These are phyloP conservation scores for Anguilla rostrata DNA, from an alignment of 2,113 vertebrate species.

Conservation along the genomic window DNA sequence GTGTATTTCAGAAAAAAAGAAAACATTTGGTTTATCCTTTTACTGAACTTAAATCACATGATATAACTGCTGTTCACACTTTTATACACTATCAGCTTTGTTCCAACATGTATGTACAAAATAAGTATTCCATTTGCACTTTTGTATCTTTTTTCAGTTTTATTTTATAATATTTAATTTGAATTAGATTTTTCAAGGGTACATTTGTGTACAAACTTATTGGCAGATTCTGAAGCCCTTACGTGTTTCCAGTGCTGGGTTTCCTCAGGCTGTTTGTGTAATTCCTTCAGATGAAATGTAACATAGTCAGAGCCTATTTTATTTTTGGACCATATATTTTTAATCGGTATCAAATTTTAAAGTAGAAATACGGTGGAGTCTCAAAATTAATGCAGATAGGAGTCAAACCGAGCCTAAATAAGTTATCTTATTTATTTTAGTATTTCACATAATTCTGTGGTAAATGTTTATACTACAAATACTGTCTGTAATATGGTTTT, in stretches of 20 bases:
- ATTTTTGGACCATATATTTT: slow-evolving; percentile 27
- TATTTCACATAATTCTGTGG: slow-evolving; percentile 45
- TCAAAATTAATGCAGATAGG: background rate
- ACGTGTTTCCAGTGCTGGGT: slow-evolving; percentile 9
- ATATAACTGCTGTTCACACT: slow-evolving; percentile 17
- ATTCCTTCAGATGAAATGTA: slow-evolving; percentile 27
- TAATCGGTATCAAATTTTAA: background rate
- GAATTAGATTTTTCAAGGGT: slow-evolving; percentile 16
- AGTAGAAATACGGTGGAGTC: background rate
- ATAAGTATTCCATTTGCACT: slow-evolving; percentile 29
- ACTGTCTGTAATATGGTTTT: background rate
- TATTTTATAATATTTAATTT: slow-evolving; percentile 20
- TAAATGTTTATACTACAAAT: slow-evolving; percentile 31
- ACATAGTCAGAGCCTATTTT: slow-evolving; percentile 23
- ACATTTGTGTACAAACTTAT: background rate
- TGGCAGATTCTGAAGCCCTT: slow-evolving; percentile 12
- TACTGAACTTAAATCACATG: slow-evolving; percentile 20
- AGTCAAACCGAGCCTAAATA: slow-evolving; percentile 34
- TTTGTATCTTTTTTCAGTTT: slow-evolving; percentile 23
- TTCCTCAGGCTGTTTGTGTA: slow-evolving; percentile 23
- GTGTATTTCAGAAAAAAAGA: slow-evolving; percentile 21
- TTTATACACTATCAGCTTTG: slow-evolving; percentile 24
- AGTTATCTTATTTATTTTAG: slow-evolving; percentile 41
- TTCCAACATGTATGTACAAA: slow-evolving; percentile 23
- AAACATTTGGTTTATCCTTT: slow-evolving; percentile 9